Evolutionary conservation across 2,797 vertebrate species (phyloP).

Genomic region (Rachycentron canadum): DNA sequence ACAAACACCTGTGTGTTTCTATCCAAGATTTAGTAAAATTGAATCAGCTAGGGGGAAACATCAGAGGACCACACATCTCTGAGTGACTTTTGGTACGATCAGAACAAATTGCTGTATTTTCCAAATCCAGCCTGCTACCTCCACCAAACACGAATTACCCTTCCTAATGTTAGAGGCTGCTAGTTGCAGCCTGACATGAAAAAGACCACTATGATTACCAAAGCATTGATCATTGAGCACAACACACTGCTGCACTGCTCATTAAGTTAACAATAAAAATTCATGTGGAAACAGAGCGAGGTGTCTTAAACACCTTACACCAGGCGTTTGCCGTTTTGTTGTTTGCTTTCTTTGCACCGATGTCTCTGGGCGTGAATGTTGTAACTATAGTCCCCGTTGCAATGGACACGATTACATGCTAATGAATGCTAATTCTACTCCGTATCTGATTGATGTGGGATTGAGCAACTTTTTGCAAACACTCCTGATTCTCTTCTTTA

Average conservation of each 20-base stretch:
- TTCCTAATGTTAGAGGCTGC: not conserved
- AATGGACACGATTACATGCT: not conserved
- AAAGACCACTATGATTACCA: not conserved
- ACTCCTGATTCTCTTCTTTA: too few species aligned
- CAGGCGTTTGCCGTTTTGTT: not conserved
- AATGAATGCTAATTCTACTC: not conserved
- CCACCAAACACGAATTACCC: slow-evolving; percentile 4
- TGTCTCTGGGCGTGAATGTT: not conserved
- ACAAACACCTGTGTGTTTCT: not conserved
- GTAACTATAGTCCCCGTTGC: not conserved
- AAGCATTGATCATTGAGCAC: not conserved
- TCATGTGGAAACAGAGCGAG: not conserved
- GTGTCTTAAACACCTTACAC: not conserved
- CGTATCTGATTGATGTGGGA: not conserved
- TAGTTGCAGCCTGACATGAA: not conserved
- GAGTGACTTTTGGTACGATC: slow-evolving; percentile 7
- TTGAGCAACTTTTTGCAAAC: not conserved
- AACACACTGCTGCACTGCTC: not conserved
- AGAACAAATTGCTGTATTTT: not conserved
- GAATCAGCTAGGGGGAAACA: not conserved
- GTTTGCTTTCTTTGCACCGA: not conserved
- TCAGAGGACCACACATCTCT: not conserved
- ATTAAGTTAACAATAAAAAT: not conserved
- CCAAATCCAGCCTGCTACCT: not conserved
- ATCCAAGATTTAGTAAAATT: not conserved